Percentiles rank a stretch among this genome's conserved stretches.
Evolutionary conservation across 2,797 vertebrate species (phyloP).

Genomic region (Mormyrops attenuatus): DNA sequence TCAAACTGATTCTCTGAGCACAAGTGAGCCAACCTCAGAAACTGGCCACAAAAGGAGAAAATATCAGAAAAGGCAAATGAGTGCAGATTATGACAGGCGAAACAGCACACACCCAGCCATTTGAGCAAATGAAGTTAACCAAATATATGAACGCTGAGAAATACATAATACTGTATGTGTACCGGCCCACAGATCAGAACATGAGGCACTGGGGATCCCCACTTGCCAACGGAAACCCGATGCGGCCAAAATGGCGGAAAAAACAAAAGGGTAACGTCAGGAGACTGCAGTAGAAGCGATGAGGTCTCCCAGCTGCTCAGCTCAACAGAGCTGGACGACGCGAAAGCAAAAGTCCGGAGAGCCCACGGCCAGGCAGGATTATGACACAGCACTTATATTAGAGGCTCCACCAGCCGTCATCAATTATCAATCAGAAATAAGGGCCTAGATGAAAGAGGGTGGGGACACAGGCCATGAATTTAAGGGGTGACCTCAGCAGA

Average conservation of each 20-base stretch:
- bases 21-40: background rate
- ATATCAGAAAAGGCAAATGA: conserved; percentile 12
- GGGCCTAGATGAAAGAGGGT: background rate
- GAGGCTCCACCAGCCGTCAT: background rate
- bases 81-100: background rate
- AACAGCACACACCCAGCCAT: background rate
- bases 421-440: conserved; percentile 4
- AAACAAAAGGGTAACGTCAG: background rate
- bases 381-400: background rate
- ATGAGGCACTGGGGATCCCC: background rate
- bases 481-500: background rate
- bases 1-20: background rate
- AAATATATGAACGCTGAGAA: background rate
- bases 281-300: background rate
- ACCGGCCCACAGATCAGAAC: background rate
- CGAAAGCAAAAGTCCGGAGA: background rate
- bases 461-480: background rate
- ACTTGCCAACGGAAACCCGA: background rate
- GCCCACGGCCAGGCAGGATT: background rate
- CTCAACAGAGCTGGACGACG: background rate
- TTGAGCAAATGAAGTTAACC: background rate
- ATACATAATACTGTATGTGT: background rate
- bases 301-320: background rate
- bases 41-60: conserved; percentile 13
- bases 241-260: background rate